Evolutionary conservation across 2,113 vertebrate genomes (phyloP), one percentile per base, ranked within the genome.

Genomic region (Sebastes fasciatus): DNA sequence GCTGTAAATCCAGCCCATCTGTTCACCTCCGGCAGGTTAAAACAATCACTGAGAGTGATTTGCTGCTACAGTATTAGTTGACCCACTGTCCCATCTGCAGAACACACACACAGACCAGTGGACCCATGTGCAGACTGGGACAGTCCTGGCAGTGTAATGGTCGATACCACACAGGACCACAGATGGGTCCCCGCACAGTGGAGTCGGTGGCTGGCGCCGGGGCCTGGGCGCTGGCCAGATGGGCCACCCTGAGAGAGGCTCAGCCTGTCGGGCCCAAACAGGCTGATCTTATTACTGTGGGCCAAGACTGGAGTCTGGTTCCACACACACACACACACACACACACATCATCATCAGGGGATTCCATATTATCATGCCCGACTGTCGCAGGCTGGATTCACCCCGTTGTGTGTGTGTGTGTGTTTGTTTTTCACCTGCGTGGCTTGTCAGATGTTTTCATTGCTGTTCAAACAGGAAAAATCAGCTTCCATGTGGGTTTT

Each of bases 241-340:
- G 93, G 93, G 92, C 92, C 93, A 93, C 92, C 92, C 91, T 89
- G 90, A 89, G 77, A 83, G 90, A 64, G 74, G 85, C 89, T 84
- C 75, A 85, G 91, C 62, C 85, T 83, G 84, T 81, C 89, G 21
- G 83, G 75, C 73, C 90, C 90, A 89, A 89, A 82, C 88, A 92
- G 86, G 79, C 83, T 86, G 91, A 91, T 93, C 93, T 49, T 74
- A 82, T 94, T 94, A 94, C 92, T 64, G 70, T 48, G 67, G 88
- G 86, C 88, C 84, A 82, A 85, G 81, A 61, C 84, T 57, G 85
- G 83, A 88, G 90, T 87, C 90, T 91, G 91, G 52, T 87, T 74
- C 58, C 86, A 80, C 70, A 80, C 80, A 82, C 61, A 60, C 70
- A 74, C 66, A 65, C 80, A 79, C 69, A 75, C 63, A 61, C 66